Base-by-base conservation (phyloP, 2,797 vertebrate genomes). In the Erethizon dorsatum region DNA sequence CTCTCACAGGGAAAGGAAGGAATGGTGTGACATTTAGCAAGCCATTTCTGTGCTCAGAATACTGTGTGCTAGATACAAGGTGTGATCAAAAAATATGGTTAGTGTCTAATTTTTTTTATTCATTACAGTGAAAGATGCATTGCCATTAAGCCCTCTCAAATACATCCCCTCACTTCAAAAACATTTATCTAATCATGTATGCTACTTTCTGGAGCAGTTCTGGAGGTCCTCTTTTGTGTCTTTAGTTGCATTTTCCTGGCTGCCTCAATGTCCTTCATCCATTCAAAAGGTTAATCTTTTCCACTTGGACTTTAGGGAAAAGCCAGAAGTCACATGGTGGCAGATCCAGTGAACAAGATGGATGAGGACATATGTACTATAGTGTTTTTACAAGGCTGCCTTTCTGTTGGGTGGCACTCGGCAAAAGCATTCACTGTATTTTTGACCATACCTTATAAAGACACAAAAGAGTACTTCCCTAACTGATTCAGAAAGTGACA, bases 11-110 rank as follows among this genome's bases (percentile, higher is more conserved):
- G 59, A 88, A 92, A 95, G 41, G 45, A 61, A 94, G 10, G 6
- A 63, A 94, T 50, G 90, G 71, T 79, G 41, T 96, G 50, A 92
- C 75, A 95, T 67, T 91, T 82, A 88, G 11, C 50, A 52, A 92
- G 54, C 2, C 65, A 33, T 65, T 84, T 83, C 63, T 71, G 52
- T 2, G 9, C 47, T 1, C 8, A 67, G 59, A 91, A 75, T 4
- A 26, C 88, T 52, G 56, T 52, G 56, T 71, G 59, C 12, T 79
- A 18, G 41, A 31, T 50, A 28, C 37, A 73, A 0, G 2, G 37
- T 77, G 14, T 31, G 14, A 77, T 77, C 6, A 75, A 47, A 71
- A 47, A 14, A 47, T 26, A 14, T 9, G 14, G 14, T 31, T 28
- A 50, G 50, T 50, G 73, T 50, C 28, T 50, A 47, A 77, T 50